Evolutionary conservation across 2,797 vertebrate species (phyloP).

Genomic region (Selene dorsalis): DNA sequence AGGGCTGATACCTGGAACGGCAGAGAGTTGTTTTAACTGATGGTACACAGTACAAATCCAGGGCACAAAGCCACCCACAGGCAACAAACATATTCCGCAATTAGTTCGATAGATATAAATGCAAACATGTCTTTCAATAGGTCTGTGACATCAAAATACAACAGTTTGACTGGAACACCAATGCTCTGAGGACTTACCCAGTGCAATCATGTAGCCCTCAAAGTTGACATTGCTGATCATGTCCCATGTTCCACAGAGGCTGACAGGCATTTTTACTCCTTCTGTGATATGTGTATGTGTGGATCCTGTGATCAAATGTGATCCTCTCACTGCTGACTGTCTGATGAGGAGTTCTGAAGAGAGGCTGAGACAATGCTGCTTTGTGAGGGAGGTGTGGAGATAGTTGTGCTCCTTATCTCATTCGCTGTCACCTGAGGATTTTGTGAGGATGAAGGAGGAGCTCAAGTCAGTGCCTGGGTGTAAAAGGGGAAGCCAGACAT

Average conservation of each 20-base stretch:
- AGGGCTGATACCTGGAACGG: conserved; percentile 83
- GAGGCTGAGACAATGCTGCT: not conserved
- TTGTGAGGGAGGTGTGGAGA: not conserved
- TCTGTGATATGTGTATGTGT: not conserved
- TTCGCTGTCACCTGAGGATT: conserved; percentile 27
- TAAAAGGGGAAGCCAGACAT: conserved; percentile 3
- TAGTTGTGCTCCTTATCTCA: conserved; percentile 30
- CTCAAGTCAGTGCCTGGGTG: not conserved
- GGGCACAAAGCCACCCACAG: not conserved
- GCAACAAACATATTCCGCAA: not conserved
- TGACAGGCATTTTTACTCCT: conserved; percentile 80
- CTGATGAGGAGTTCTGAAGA: not conserved
- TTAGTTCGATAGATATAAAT: not conserved
- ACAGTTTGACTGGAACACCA: not conserved
- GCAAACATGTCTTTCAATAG: not conserved
- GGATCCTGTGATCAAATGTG: not conserved
- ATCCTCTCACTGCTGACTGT: not conserved
- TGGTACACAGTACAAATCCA: not conserved
- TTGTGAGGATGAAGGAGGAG: conserved; percentile 21
- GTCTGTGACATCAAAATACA: not conserved
- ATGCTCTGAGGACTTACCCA: conserved; percentile 83
- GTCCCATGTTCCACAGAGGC: conserved; percentile 90
- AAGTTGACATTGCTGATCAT: conserved; percentile 89
- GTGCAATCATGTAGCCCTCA: conserved; percentile 88
- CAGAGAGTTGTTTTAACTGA: not conserved